phyloP scores from a whole-genome alignment of 2,888 invertebrate species.

The Thymelicus acteon region DNA sequence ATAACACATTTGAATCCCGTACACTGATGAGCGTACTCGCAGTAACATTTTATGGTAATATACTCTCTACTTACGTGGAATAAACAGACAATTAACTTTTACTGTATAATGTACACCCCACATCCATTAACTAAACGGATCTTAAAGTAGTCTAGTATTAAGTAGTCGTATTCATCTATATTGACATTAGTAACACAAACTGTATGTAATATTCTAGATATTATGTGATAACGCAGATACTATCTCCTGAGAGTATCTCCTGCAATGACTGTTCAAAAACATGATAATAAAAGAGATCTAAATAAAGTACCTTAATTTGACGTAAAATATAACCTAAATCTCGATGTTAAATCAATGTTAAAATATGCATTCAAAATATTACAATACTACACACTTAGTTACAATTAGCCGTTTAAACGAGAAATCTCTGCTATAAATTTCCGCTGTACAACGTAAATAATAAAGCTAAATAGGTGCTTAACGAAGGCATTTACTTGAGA shows the following conservation, averaged over 20 bases:
- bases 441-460: constrained; percentile 30
- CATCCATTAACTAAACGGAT: not conserved
- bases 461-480: constrained; percentile 36
- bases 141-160: not conserved
- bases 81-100: not conserved
- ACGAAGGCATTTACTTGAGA: constrained; percentile 32
- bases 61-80: not conserved
- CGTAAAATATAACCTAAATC: not conserved
- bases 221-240: too few species aligned
- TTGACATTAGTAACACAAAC: too few species aligned
- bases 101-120: not conserved
- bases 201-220: too few species aligned
- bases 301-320: not conserved
- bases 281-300: too few species aligned
- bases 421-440: constrained; percentile 31
- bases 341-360: constrained; percentile 4
- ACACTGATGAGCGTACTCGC: not conserved
- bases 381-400: constrained; percentile 19
- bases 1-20: not conserved
- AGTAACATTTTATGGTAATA: not conserved
- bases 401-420: constrained; percentile 28
- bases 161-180: too few species aligned
- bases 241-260: too few species aligned
- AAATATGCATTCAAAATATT: constrained; percentile 16
- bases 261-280: too few species aligned